Evolutionary conservation across 2,888 invertebrate genomes (phyloP).

Genomic region (Schizaphis graminum): DNA sequence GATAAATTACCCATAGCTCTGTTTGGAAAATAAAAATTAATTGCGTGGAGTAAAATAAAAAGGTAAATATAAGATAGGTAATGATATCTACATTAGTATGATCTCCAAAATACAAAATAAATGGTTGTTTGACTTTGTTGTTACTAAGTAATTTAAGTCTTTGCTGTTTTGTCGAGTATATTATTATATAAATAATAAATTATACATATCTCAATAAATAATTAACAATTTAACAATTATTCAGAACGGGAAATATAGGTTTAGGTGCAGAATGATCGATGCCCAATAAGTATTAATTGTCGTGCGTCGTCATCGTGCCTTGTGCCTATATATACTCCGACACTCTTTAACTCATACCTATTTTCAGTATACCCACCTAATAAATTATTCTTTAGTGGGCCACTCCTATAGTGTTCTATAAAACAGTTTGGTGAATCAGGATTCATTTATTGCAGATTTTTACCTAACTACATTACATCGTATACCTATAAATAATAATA

Average conservation of each 20-base stretch:
- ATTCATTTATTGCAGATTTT: too few species aligned
- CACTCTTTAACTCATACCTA: not conserved
- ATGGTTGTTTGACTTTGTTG: not conserved
- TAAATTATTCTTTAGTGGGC: too few species aligned
- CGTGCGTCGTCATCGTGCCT: too few species aligned
- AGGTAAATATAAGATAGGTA: not conserved
- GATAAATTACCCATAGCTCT: not conserved
- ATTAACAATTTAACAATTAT: not conserved
- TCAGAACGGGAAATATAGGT: not conserved
- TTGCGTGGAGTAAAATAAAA: not conserved
- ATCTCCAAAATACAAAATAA: not conserved
- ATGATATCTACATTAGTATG: not conserved
- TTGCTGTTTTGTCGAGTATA: not conserved
- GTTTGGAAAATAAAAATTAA: not conserved
- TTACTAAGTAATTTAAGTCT: constrained; percentile 2
- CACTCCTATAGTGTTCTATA: too few species aligned
- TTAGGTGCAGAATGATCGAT: not conserved
- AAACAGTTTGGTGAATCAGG: too few species aligned
- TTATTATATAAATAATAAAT: not conserved
- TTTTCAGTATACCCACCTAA: not conserved
- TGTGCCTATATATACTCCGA: too few species aligned
- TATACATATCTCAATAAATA: not conserved
- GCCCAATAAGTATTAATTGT: not conserved
- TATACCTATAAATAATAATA: too few species aligned
- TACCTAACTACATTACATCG: too few species aligned